phyloP scores from a whole-genome alignment of 2,888 invertebrate genomes.

The Bombyx huttoni region DNA sequence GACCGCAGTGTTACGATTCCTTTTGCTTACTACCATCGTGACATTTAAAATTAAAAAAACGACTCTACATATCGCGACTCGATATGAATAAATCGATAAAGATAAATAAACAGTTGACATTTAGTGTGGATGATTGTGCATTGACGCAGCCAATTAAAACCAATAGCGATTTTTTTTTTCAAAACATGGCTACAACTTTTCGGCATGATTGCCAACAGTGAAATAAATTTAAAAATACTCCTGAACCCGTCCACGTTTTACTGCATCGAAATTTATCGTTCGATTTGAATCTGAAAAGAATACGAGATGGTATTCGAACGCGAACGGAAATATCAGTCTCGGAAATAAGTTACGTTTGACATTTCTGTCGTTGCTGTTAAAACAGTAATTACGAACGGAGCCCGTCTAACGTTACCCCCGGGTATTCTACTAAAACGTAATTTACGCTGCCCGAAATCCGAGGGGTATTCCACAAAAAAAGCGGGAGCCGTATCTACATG shows the following conservation, averaged over 20 bases:
- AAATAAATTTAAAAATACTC: too few relatives aligned
- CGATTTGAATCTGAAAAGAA: neutral
- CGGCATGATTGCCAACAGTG: too few relatives aligned
- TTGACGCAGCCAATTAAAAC: too few relatives aligned
- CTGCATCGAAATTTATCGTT: neutral
- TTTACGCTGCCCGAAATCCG: conserved; percentile 61
- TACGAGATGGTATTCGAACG: conserved; percentile 14
- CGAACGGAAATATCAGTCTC: conserved; percentile 36
- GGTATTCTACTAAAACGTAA: conserved; percentile 65
- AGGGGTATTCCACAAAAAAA: conserved; percentile 36
- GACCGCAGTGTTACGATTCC: neutral
- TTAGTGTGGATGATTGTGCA: too few relatives aligned
- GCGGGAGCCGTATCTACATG: conserved; percentile 48
- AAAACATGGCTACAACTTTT: too few relatives aligned
- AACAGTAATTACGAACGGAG: conserved; percentile 64
- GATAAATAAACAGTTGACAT: too few relatives aligned
- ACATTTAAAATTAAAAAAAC: too few relatives aligned
- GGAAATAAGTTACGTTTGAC: conserved; percentile 61
- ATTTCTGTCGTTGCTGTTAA: conserved; percentile 62
- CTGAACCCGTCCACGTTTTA: too few relatives aligned
- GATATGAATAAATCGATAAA: too few relatives aligned
- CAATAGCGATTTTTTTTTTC: too few relatives aligned
- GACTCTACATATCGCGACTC: too few relatives aligned
- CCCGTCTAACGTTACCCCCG: conserved; percentile 64
- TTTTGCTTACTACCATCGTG: too few relatives aligned